Conservation (phyloP, 2,888 invertebrate species). For the Ceratothoa steindachneri region DNA sequence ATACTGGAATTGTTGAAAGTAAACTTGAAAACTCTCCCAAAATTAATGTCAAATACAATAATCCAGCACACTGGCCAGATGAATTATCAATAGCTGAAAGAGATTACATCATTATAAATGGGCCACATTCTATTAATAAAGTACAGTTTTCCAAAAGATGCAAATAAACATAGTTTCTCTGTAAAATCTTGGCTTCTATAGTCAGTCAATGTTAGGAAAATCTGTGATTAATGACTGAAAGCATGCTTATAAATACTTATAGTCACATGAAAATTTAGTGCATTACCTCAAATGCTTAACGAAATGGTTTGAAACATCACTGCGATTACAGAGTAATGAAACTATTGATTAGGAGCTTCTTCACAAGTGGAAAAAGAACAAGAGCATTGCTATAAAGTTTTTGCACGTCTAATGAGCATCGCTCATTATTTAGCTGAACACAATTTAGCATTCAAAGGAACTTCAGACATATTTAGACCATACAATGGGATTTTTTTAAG, state of each 20-base stretch:
- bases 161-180: constrained; percentile 8
- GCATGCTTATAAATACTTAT: background rate
- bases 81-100: background rate
- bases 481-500: background rate
- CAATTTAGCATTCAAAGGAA: constrained; percentile 3
- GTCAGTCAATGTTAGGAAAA: background rate
- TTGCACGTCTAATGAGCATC: background rate
- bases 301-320: constrained; percentile 4
- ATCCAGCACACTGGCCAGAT: constrained; percentile 8
- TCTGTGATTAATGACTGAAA: background rate
- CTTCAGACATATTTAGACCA: constrained; percentile 3
- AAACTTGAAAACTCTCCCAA: background rate
- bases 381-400: constrained; percentile 6
- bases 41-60: background rate
- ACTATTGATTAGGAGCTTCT: background rate
- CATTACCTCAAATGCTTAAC: background rate
- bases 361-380: constrained; percentile 6
- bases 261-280: background rate
- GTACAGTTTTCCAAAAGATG: background rate
- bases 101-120: constrained; percentile 6
- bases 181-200: background rate
- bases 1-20: background rate
- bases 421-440: background rate
- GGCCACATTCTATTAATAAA: constrained; percentile 4
- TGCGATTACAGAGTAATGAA: constrained; percentile 1